phyloP scores from a whole-genome alignment of 2,113 vertebrate species.

The Lota lota region DNA sequence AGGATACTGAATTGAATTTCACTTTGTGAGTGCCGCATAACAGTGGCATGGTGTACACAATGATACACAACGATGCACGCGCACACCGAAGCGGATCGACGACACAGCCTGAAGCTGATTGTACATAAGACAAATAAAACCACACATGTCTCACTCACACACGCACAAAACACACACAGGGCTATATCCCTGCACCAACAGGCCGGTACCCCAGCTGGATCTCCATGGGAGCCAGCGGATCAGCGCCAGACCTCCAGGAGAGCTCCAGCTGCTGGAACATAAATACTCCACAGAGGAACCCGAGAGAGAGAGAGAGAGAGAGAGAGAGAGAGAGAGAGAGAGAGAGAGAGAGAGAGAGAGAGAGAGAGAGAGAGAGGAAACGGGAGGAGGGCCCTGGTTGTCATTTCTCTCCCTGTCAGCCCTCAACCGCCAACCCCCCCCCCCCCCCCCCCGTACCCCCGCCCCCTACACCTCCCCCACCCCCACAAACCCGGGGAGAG shows the following conservation, averaged over 20 bases:
- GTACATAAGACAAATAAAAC: no score
- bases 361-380: constrained; percentile 24
- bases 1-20: no score
- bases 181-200: constrained; percentile 11
- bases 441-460: no score
- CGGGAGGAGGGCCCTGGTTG: constrained; percentile 50
- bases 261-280: constrained; percentile 46
- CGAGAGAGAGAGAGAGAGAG: constrained; percentile 11
- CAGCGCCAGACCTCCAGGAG: constrained; percentile 30
- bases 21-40: no score
- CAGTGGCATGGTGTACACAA: no score
- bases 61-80: no score
- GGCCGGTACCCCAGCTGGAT: constrained; percentile 26
- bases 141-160: neutral
- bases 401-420: constrained; percentile 74
- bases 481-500: constrained; percentile 50
- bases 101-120: no score
- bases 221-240: constrained; percentile 26
- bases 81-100: no score
- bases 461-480: constrained; percentile 35
- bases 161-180: constrained; percentile 19
- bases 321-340: constrained; percentile 27
- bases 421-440: neutral
- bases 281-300: constrained; percentile 12
- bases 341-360: neutral